Conservation (phyloP, 1,140 invertebrate species). For the Drosophila ohnishii region DNA sequence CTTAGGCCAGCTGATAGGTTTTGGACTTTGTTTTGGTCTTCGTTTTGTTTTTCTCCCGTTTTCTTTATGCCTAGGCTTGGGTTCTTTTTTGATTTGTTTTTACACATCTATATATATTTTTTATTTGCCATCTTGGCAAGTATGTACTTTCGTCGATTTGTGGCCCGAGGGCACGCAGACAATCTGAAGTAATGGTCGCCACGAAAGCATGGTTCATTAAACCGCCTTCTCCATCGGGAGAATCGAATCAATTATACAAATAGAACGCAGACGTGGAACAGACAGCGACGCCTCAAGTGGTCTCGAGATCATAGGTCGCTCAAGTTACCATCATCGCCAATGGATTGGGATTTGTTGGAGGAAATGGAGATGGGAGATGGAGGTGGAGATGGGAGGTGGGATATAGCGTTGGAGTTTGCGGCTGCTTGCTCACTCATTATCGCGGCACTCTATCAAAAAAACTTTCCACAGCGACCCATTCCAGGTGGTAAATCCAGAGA, state of each 20-base stretch:
- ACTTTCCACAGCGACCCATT: constrained; percentile 61
- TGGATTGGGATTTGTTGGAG: constrained; percentile 16
- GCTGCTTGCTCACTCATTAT: constrained; percentile 70
- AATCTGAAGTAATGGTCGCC: constrained; percentile 28
- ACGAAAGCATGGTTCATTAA: constrained; percentile 68
- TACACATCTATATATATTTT: background rate
- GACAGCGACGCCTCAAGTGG: constrained; percentile 53
- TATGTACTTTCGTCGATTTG: constrained; percentile 67
- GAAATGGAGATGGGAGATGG: background rate
- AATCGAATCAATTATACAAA: constrained; percentile 73
- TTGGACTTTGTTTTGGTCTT: constrained; percentile 43
- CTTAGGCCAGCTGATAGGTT: constrained; percentile 48
- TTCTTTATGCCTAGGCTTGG: constrained; percentile 29
- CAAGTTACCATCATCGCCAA: constrained; percentile 28
- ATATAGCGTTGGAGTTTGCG: background rate
- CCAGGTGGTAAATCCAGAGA: constrained; percentile 39
- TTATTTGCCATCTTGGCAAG: constrained; percentile 37
- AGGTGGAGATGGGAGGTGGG: background rate
- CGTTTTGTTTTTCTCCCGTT: constrained; percentile 27
- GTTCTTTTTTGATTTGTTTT: constrained; percentile 7
- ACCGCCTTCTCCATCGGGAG: constrained; percentile 35
- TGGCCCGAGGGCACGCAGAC: constrained; percentile 45
- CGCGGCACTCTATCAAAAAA: constrained; percentile 66
- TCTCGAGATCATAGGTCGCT: constrained; percentile 58
- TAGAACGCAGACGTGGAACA: constrained; percentile 47